Evolutionary conservation across 1,140 invertebrate genomes (phyloP), one percentile per base, ranked within the genome.

Genomic region (Microplitis mediator): DNA sequence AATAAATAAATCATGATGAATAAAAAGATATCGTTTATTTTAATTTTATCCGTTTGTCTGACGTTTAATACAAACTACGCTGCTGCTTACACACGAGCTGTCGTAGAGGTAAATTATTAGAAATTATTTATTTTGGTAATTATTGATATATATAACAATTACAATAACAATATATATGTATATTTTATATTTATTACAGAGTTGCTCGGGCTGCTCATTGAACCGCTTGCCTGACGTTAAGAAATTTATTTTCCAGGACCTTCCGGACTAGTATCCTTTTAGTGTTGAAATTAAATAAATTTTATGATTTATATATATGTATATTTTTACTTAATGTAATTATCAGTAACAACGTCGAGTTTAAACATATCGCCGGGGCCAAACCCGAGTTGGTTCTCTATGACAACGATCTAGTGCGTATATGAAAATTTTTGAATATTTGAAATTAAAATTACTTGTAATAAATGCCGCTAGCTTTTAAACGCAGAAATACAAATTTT

Each of bases 201-300:
- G 91, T 79, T 95, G 93, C 81, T 88, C 90, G 78, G 93, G 93
- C 76, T 95, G 93, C 86, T 90, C 89, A 32, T 82, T 95, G 72
- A 94, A 94, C 76, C 87, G 91, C 68, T 86, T 94, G 31, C 90
- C 91, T 16, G 90, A 94, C 84, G 91, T 95, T 8, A 94, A 92
- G 84, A 86, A 88, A 74, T 95, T 95, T 81, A 91, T 94, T 60
- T 91, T 91, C 83, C 88, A 93, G 76, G 93, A 95, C 80, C 80
- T 94, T 23, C 92, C 92, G 8, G 85, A 89, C 60, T 95, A 93
- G 90, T 91, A 91, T 88, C 86, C 87, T 86, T 85, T 73, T 35
- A 2, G 14, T 14, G 36, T 36, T 36, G 56, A 3, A 65, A 50
- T 14, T 54, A 14, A 14, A 54, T n/a, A 2, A 54, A 14, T 4